Evolutionary conservation across 2,113 vertebrate species (phyloP), one percentile per base, ranked within the genome.

Genomic region (Microcebus lehilahytsara): DNA sequence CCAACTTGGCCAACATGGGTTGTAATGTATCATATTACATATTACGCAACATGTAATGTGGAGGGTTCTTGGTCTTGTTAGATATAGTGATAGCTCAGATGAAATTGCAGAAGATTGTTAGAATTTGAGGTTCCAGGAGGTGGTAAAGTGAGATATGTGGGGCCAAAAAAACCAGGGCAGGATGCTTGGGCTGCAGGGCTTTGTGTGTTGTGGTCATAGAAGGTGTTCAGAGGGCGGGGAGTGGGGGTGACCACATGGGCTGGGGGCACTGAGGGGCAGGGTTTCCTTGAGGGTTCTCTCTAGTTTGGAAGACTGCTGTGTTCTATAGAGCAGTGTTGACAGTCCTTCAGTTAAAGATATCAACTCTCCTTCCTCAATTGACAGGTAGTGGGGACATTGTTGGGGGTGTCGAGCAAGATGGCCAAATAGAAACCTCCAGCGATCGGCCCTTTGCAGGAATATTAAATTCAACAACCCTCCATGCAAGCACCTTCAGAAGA

Each of bases 221-320:
- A 94, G 77, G 42, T 7, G 5, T 60, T 32, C 66, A 51, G 19
- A 62, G 27, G 30, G 34, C 51, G 16, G 42, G 17, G 9, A 58
- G 12, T 16, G 10, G 4, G 5, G 16, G 17, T 2, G 10, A 16
- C 8, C 11, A 12, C 9, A 1, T 27, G 20, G 25, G 46, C 42
- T 22, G 27, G 23, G 14, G 12, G 42, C 20, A 8, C 46, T 19
- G 17, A 75, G 46, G 30, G 11, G 53, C 30, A 23, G 9, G 62
- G 23, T 46, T 4, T 60, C 22, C 25, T 5, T 30, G 46, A 37
- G 6, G 53, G 19, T 0, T 91, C 7, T 40, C 37, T 78, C 22
- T 22, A 4, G 16, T 25, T 25, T 71, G 53, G 85, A 89, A 75
- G 49, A 32, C 12, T 27, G 2, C 9, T 4, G 5, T 74, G 32